Evolutionary conservation across 1,140 invertebrate species (phyloP), one percentile per base, ranked within the genome.

Genomic region (Drosophila orosa): DNA sequence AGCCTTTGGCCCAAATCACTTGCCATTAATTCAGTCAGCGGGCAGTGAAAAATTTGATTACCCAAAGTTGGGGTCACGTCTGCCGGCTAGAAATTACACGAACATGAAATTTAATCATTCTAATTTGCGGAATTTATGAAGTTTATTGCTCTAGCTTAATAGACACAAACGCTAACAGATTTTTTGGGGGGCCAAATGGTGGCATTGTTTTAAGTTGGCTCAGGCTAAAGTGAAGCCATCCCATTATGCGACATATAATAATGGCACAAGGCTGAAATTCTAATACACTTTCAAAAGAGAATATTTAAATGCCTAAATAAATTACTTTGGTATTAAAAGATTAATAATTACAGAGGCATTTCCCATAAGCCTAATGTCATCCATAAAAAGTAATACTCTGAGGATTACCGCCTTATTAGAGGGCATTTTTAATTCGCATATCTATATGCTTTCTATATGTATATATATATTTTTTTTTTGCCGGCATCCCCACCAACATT

Each of bases 61-160:
- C 42, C 42, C 19, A 39, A 69, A 39, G 31, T 44, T n/a, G 25
- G 37, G 50, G 65, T 17, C 45, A 63, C 54, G 72, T 48, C 63
- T 54, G 35, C n/a, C 42, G 29, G 47, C 35, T 54, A 39, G 48
- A 75, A 85, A 83, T 75, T 63, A 65, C 72, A 67, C 31, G 69
- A 60, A 74, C 81, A 86, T 73, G 63, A 85, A 85, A 85, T 85
- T 80, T 85, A 85, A 85, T 85, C 79, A 85, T 80, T 85, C 82
- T 78, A 85, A 85, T 85, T 85, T 81, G 62, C 58, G 52, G 63
- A 85, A 74, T 86, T 85, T 81, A 85, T 86, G 60, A 85, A 85
- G 63, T 85, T 85, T 85, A 85, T 85, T 78, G 76, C 81, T 74
- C 67, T 42, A 13, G 66, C 75, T 81, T 80, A 85, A 85, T 77